Base-by-base conservation (phyloP, 2,113 vertebrate species). In the Melierax canorus region DNA sequence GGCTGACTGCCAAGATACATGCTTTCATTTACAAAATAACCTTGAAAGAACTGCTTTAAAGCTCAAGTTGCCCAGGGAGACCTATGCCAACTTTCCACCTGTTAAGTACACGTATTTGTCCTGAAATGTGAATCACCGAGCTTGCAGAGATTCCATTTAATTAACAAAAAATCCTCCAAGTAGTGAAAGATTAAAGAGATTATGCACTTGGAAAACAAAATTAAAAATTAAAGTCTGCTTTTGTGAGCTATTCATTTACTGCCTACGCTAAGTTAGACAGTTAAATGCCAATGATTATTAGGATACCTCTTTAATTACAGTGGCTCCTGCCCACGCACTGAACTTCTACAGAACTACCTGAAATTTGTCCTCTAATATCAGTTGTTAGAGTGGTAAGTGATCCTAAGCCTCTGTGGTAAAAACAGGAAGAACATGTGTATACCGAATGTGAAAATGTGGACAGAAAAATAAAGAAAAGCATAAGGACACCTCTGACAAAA, bases 61-160 rank as follows among this genome's bases (percentile, higher is more conserved):
- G 83, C 53, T 95, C 58, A 86, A 13, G 39, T 51, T 91, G 76
- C 58, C 76, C 73, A 32, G 51, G 23, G 32, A 95, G 91, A 85
- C 75, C 64, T 22, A 75, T 75, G 95, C 92, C 95, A 95, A 59
- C 50, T 88, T 46, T 55, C 55, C 71, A 39, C 67, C 80, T 36
- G 30, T 73, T 93, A 94, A 86, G 75, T 53, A 80, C 71, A 88
- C 41, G 0, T 60, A 92, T 93, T 86, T 92, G 75, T 89, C 69
- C 66, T 41, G 72, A 92, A 75, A 85, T 43, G 56, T 92, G 96
- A 94, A 95, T 95, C 96, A 95, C 83, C 2, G 4, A 73, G 75
- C 41, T 60, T 23, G 43, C 38, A 80, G 74, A 75, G 91, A 72
- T 94, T 91, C 93, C 95, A 97, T 98, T 97, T 97, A 96, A 95